These are phyloP conservation scores for Tridacna crocea DNA, from an alignment of 2,888 invertebrate genomes.

Conservation along the genomic window DNA sequence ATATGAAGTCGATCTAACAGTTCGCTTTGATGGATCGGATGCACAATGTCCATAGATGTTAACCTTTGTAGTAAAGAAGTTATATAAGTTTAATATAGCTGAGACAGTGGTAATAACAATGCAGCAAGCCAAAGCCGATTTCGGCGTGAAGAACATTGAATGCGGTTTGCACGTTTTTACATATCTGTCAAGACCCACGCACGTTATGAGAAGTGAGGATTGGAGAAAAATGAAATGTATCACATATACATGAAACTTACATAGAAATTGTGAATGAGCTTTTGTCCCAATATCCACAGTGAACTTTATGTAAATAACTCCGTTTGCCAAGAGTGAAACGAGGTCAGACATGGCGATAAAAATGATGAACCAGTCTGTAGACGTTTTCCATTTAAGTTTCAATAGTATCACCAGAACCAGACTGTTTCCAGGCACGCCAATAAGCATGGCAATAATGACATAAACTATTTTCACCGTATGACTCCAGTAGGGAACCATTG, in stretches of 20 bases:
- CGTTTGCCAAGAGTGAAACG: neutral
- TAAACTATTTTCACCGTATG: neutral
- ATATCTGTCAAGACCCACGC: constrained; percentile 6
- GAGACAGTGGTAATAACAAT: neutral
- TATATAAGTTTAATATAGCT: neutral
- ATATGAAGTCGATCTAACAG: neutral
- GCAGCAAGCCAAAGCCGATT: neutral
- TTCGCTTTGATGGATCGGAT: neutral
- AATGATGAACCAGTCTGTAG: neutral
- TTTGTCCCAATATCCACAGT: neutral
- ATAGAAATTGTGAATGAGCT: neutral
- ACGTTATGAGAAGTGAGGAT: neutral
- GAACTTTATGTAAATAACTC: neutral
- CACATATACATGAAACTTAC: neutral
- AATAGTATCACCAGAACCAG: neutral
- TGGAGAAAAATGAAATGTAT: neutral
- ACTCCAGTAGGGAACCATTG: neutral
- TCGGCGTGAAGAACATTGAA: neutral
- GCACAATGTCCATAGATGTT: neutral
- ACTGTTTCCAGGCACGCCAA: neutral
- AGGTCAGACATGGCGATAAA: neutral
- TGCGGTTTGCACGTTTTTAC: neutral
- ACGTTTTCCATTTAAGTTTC: neutral
- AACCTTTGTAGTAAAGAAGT: neutral
- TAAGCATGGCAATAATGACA: neutral